These are phyloP conservation scores for Temnothorax nylanderi DNA, from an alignment of 1,140 invertebrate species.

Conservation along the genomic window DNA sequence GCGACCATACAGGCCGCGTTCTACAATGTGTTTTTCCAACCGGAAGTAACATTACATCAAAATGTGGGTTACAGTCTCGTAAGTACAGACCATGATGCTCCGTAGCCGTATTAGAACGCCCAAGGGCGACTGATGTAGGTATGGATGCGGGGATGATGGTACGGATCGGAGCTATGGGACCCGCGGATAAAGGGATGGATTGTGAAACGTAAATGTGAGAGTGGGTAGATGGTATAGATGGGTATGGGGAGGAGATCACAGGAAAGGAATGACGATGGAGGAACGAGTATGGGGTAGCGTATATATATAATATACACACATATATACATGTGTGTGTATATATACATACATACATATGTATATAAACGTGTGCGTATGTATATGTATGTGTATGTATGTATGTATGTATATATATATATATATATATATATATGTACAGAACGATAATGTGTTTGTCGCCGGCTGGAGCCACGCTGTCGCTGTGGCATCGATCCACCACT, in stretches of 20 bases:
- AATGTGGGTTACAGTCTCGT: constrained; percentile 74
- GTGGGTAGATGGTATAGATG: constrained; percentile 53
- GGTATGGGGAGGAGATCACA: constrained; percentile 64
- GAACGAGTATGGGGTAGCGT: constrained; percentile 44
- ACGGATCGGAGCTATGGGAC: background rate
- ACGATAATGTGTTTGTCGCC: constrained; percentile 76
- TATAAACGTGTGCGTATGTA: background rate
- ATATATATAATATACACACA: background rate
- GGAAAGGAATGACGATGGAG: constrained; percentile 71
- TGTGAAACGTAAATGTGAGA: constrained; percentile 29
- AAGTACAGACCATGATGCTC: constrained; percentile 65
- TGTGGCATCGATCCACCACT: constrained; percentile 80
- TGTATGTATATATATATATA: background rate
- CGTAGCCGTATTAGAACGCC: constrained; percentile 70
- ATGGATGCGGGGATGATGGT: background rate
- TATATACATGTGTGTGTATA: constrained; percentile 16
- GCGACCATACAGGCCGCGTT: constrained; percentile 5
- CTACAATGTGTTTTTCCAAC: constrained; percentile 62
- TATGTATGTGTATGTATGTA: constrained; percentile 1
- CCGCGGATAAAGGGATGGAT: constrained; percentile 11
- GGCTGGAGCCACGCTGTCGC: constrained; percentile 82
- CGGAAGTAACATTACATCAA: constrained; percentile 68
- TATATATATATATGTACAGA: constrained; percentile 38
- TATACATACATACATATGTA: constrained; percentile 29
- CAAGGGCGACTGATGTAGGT: constrained; percentile 51